Percentiles rank a stretch among this genome's conserved stretches.
phyloP scores from a whole-genome alignment of 2,888 invertebrate genomes.

The Peribatodes rhomboidaria region DNA sequence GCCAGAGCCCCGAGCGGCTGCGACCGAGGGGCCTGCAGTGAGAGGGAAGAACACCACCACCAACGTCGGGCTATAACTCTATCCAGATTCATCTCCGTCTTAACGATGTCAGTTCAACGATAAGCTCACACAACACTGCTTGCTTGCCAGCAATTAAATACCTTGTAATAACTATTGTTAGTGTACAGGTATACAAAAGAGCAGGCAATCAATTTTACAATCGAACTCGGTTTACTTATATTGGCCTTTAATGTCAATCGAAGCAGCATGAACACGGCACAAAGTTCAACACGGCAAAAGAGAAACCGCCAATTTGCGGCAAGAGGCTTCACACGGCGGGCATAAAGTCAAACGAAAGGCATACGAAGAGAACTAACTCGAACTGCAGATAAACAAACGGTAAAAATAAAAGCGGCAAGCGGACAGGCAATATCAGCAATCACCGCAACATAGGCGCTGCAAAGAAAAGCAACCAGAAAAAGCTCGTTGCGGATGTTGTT shows the following conservation, averaged over 20 bases:
- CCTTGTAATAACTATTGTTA: not conserved
- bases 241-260: conserved; percentile 6
- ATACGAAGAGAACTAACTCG: conserved; percentile 41
- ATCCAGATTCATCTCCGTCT: conserved; percentile 69
- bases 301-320: conserved; percentile 47
- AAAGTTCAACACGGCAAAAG: conserved; percentile 36
- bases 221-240: not conserved
- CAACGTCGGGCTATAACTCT: conserved; percentile 52
- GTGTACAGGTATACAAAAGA: not conserved
- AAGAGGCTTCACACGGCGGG: conserved; percentile 30
- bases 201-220: conserved; percentile 12
- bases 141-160: not conserved
- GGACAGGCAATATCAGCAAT: conserved; percentile 60
- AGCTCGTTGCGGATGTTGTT: conserved; percentile 60
- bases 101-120: conserved; percentile 43
- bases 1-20: conserved; percentile 34
- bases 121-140: conserved; percentile 28
- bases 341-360: conserved; percentile 37
- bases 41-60: conserved; percentile 33
- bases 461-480: conserved; percentile 62
- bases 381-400: conserved; percentile 44
- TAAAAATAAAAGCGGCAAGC: conserved; percentile 47
- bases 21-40: not conserved
- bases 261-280: not conserved
- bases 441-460: conserved; percentile 57